Evolutionary conservation across 2,888 invertebrate genomes (phyloP).

Genomic region (Phengaris alcon): DNA sequence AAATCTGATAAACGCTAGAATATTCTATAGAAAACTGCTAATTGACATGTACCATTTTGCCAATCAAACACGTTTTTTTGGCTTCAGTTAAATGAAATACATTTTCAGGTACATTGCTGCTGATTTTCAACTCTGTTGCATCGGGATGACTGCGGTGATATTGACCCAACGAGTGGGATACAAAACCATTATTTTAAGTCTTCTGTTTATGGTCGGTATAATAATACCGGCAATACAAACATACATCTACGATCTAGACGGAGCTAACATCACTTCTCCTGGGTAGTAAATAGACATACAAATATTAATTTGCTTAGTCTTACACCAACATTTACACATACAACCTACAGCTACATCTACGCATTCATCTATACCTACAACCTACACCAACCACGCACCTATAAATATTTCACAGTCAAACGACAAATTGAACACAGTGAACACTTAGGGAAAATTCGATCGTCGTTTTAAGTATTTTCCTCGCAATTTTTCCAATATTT

Average conservation of each 20-base stretch:
- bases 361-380: no score
- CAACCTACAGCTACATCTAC: no score
- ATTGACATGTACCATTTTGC: no score
- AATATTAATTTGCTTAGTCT: neutral
- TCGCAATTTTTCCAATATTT: no score
- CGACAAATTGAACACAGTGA: no score
- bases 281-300: conserved; percentile 39
- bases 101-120: conserved; percentile 49
- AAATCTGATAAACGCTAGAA: no score
- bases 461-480: no score
- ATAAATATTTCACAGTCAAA: no score
- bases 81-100: neutral
- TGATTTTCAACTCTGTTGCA: conserved; percentile 49
- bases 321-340: no score
- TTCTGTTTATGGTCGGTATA: conserved; percentile 40
- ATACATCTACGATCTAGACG: conserved; percentile 46
- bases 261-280: conserved; percentile 41
- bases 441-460: no score
- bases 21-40: no score
- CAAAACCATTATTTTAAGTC: conserved; percentile 37
- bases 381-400: no score
- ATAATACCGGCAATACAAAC: conserved; percentile 43
- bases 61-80: neutral
- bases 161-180: conserved; percentile 32
- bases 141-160: conserved; percentile 43